Conservation (phyloP, 2,797 vertebrate genomes). For the Austrolebias charrua region DNA sequence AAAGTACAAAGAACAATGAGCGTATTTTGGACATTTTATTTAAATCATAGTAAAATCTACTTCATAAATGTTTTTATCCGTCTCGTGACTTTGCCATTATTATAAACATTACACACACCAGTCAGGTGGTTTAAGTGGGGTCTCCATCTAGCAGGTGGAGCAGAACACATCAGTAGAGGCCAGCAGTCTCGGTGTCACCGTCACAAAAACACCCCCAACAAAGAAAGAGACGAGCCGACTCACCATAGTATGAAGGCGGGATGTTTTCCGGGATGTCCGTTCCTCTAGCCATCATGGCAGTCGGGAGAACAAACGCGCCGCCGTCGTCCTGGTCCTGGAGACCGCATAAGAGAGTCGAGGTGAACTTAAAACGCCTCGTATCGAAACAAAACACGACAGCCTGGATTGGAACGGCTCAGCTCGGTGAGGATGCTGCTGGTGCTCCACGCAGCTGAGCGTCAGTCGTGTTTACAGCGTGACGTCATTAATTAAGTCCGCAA, state of each 20-base stretch:
- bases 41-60: background rate
- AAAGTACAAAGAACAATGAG: background rate
- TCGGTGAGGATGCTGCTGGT: conserved; percentile 63
- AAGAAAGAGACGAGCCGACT: conserved; percentile 63
- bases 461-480: conserved; percentile 82
- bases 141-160: conserved; percentile 28
- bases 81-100: conserved; percentile 1
- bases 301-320: conserved; percentile 62
- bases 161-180: conserved; percentile 4
- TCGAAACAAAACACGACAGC: conserved; percentile 49
- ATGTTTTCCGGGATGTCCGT: conserved; percentile 77
- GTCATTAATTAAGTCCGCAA: conserved; percentile 77
- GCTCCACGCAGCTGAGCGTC: conserved; percentile 78
- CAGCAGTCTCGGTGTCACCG: conserved; percentile 32
- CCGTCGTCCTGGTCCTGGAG: conserved; percentile 81
- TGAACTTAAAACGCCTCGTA: conserved; percentile 24
- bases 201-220: conserved; percentile 55
- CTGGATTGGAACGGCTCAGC: too few species aligned
- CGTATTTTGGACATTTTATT: too few species aligned
- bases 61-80: too few species aligned
- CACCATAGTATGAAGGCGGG: conserved; percentile 81
- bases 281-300: conserved; percentile 83
- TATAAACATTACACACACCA: background rate
- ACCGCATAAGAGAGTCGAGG: conserved; percentile 83
- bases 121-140: too few species aligned